Percentiles rank a stretch among this genome's conserved stretches.
These are phyloP conservation scores for Dendroctonus valens DNA, from an alignment of 1,140 invertebrate genomes.

Conservation along the genomic window DNA sequence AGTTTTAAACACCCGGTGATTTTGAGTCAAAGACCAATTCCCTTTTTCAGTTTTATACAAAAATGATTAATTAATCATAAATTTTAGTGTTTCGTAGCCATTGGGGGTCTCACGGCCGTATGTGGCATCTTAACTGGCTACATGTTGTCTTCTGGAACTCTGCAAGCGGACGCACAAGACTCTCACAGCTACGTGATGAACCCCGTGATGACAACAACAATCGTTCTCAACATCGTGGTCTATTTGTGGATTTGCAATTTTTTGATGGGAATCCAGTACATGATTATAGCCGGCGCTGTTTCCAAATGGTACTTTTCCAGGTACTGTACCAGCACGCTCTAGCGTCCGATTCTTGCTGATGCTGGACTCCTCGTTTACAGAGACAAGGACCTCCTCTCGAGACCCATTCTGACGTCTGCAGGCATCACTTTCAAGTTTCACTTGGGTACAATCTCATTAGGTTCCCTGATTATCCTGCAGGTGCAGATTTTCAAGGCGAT, in stretches of 20 bases:
- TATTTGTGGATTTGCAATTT: conserved; percentile 74
- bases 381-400: conserved; percentile 61
- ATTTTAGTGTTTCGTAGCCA: no score
- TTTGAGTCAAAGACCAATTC: no score
- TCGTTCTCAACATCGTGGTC: conserved; percentile 55
- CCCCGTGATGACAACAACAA: conserved; percentile 57
- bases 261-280: conserved; percentile 73
- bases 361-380: conserved; percentile 50
- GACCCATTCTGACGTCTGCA: conserved; percentile 60
- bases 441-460: conserved; percentile 74
- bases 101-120: no score
- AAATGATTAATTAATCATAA: no score
- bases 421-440: conserved; percentile 66
- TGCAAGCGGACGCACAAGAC: not conserved
- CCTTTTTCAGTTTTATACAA: no score
- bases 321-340: conserved; percentile 49
- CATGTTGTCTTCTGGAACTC: not conserved
- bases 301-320: conserved; percentile 76
- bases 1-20: no score
- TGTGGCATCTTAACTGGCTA: no score
- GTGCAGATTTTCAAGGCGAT: conserved; percentile 66
- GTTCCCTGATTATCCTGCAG: conserved; percentile 71
- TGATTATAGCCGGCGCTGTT: conserved; percentile 73
- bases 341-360: no score
- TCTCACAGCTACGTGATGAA: conserved; percentile 52